Evolutionary conservation across 2,888 invertebrate genomes (phyloP), one percentile per base, ranked within the genome.

Genomic region (Nomada ferruginata): DNA sequence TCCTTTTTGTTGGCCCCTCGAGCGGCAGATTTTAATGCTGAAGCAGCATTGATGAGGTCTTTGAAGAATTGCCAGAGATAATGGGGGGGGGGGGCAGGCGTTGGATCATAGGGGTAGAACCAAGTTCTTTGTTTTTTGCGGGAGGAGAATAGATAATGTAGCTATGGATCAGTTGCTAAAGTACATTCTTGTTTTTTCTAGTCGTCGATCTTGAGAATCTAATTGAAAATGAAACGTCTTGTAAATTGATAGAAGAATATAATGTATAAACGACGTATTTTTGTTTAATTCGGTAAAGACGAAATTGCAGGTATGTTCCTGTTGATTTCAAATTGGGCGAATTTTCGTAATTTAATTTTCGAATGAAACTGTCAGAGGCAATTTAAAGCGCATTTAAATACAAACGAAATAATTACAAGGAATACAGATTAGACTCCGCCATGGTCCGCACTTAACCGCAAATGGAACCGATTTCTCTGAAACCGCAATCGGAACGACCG

Each of bases 401-500:
- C 42, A 23, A 47, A 26, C 5, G 47, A 64, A 65, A 29, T 2
- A 15, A 66, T 52, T n/a, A n/a, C 36, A 2, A 20, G 29, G 9
- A 29, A 52, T n/a, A 2, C 7, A 18, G 10, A n/a, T 53, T 53
- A 7, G 7, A 15, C 15, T 10, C 23, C 13, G 4, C 26, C 26
- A 20, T 5, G 3, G 18, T 26, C 18, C 3, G 9, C 66, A n/a
- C 53, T 36, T 55, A 23, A 42, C 52, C 52, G 36, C 52, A 61
- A 52, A 71, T 52, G 36, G 59, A 44, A n/a, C 13, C 52, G 63
- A 71, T 71, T 71, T 63, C 71, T 71, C 63, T 23, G 42, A 18
- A 36, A 18, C 52, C 63, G 18, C 63, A n/a, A 71, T 71, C 63
- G 63, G 18, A 63, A 36, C 63, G 36, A 63, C 23, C 61, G 10